Evolutionary conservation across 2,113 vertebrate genomes (phyloP), one percentile per base, ranked within the genome.

Genomic region (Telmatochromis bifrenatus): DNA sequence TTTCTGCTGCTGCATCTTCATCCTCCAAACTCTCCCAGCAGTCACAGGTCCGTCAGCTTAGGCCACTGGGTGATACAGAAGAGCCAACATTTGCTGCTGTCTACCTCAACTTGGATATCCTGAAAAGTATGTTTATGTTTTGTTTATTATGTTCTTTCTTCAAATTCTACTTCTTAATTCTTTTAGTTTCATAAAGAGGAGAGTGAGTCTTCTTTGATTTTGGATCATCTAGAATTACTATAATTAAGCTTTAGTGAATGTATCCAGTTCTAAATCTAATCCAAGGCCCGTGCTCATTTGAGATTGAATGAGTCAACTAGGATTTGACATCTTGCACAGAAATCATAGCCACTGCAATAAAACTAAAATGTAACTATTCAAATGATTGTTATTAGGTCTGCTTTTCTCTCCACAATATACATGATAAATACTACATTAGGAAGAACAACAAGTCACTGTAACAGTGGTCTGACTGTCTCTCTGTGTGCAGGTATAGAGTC

Each of bases 401-500:
- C 21, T 73, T 73, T 45, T 26, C 21, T 26, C 68, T 73, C 21
- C 37, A 73, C 13, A 45, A 73, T 45, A 42, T 26, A 26, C 21
- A 45, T 1, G 13, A 75, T 3, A 49, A 75, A 47, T 75, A 28
- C 14, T 47, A 45, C n/a, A 45, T 47, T 47, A 47, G 39, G 23
- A 75, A 28, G 42, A 75, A 28, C 21, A 45, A 45, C 42, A 47
- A 28, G 21, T 75, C 68, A 73, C 39, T 17, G 68, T 15, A 47
- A 42, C 21, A 17, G 39, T 28, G 68, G 39, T 75, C 9, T 85
- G 23, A 84, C 23, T 85, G 12, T 88, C 19, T 92, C n/a, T 90
- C 79, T 93, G 86, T 92, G 84, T 91, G 90, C 97, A 99, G 98
- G 98, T 98, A 99, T 99, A 96, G 98, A 99, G 96, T 96, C 95